Base-by-base conservation (phyloP, 2,797 vertebrate species). In the Platyrinchus mystaceus region DNA sequence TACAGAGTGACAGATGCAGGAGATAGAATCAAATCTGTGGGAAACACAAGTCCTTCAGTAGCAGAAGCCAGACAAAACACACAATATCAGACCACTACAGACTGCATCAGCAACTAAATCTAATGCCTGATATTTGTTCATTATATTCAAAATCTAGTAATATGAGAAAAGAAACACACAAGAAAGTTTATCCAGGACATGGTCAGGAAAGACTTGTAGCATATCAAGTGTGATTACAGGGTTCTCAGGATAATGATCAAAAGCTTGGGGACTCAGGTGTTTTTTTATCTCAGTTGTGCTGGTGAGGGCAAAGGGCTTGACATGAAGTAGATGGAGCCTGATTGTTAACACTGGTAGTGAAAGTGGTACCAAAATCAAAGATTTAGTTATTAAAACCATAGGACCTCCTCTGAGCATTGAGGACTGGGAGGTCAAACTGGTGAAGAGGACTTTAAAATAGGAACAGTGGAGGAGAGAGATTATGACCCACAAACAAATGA, bases 221-320 rank as follows among this genome's bases (percentile, higher is more conserved):
- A 32, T 43, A 52, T 14, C 28, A 53, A 21, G 12, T 28, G 26
- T 39, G 24, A 59, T 30, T 78, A 34, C 9, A n/a, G 6, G 16
- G 27, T 14, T 56, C 6, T 10, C 18, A 41, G 8, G 18, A 15
- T 3, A 3, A 55, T 27, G 12, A 24, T n/a, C 28, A 73, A 69
- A 22, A 18, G 4, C 27, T 73, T 73, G 16, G 17, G 10, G 7
- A 5, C 0, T 32, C 28, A n/a, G 2, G 2, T 17, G 1, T 0
- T 8, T 47, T 47, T 66, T 60, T 55, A 18, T 14, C 9, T 68
- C 3, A 2, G 22, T 50, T 6, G 1, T n/a, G 1, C 2, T 47
- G 17, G 16, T 68, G n/a, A 75, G 12, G 6, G 11, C 9, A 68
- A 75, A 75, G 22, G 21, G 7, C 36, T 75, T 81, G 30, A 69